phyloP scores from a whole-genome alignment of 2,113 vertebrate species.

The Serinus canaria region DNA sequence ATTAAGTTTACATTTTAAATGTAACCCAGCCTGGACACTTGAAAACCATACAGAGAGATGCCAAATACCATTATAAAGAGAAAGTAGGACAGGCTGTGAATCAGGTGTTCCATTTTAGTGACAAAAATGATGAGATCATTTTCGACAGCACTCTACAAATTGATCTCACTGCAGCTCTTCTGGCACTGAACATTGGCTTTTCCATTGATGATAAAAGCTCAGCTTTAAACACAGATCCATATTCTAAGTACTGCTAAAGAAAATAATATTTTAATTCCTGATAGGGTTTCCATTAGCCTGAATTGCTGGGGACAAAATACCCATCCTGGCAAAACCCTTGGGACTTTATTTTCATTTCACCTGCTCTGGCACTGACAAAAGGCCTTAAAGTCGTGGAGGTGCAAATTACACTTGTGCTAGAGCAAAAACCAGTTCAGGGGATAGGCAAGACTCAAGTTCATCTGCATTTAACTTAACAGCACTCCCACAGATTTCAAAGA shows the following conservation, averaged over 20 bases:
- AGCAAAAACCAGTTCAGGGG: conserved; percentile 10
- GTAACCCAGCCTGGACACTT: conserved; percentile 47
- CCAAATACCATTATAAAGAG: conserved; percentile 40
- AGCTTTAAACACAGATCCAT: conserved; percentile 15
- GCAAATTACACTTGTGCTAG: conserved; percentile 17
- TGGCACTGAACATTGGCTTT: conserved; percentile 34
- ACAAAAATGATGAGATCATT: conserved; percentile 60
- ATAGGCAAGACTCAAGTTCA: conserved; percentile 4
- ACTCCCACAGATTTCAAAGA: conserved; percentile 19
- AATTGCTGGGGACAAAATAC: conserved; percentile 32
- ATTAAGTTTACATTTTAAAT: conserved; percentile 43
- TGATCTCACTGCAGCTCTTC: conserved; percentile 59
- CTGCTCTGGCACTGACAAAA: conserved; percentile 14
- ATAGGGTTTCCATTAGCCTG: conserved; percentile 53
- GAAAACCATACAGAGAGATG: conserved; percentile 47
- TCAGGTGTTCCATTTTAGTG: conserved; percentile 49
- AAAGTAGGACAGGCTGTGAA: conserved; percentile 52
- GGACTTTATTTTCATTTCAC: conserved; percentile 19
- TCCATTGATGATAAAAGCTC: conserved; percentile 37
- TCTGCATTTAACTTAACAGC: conserved; percentile 26
- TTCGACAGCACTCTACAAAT: conserved; percentile 62
- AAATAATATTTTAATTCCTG: conserved; percentile 56
- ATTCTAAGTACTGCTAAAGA: conserved; percentile 46
- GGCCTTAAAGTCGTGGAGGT: not conserved
- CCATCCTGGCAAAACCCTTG: not conserved